These are phyloP conservation scores for Ophiodon elongatus DNA, from an alignment of 2,113 vertebrate species.

Conservation along the genomic window DNA sequence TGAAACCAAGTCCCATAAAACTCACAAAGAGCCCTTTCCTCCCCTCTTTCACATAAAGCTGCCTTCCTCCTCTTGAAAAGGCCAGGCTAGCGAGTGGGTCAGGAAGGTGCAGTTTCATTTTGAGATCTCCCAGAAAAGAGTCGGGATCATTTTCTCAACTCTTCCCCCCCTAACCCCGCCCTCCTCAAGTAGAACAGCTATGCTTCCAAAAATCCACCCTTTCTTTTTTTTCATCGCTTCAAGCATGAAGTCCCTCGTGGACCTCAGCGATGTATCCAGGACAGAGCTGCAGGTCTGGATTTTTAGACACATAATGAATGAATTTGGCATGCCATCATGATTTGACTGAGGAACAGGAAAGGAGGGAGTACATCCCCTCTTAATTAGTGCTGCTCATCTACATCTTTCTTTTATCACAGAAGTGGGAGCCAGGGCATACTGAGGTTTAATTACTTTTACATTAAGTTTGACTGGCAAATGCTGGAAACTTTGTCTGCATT, in stretches of 20 bases:
- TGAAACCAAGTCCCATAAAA: conserved; percentile 53
- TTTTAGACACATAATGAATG: conserved; percentile 71
- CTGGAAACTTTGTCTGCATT: conserved; percentile 46
- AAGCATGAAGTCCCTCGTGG: conserved; percentile 54
- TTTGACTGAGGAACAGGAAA: conserved; percentile 47
- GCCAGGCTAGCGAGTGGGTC: conserved; percentile 52
- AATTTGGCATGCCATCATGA: conserved; percentile 53
- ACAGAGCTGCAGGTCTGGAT: conserved; percentile 44
- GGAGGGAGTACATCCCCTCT: conserved; percentile 56
- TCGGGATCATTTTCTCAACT: conserved; percentile 29
- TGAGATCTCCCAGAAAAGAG: conserved; percentile 41
- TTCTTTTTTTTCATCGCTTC: conserved; percentile 5
- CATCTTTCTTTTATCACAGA: conserved; percentile 76
- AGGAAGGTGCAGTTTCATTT: conserved; percentile 71
- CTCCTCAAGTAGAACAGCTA: conserved; percentile 15
- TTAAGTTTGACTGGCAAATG: conserved; percentile 72
- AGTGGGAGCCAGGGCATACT: conserved; percentile 58
- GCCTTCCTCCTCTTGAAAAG: conserved; percentile 59
- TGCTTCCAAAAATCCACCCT: conserved; percentile 10
- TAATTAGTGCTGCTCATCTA: conserved; percentile 77
- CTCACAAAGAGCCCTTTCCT: conserved; percentile 22
- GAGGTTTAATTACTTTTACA: conserved; percentile 78
- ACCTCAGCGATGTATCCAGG: conserved; percentile 41
- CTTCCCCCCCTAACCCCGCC: background rate
- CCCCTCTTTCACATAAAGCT: conserved; percentile 24